These are phyloP conservation scores for Pycnomerus fuliginosus DNA, from an alignment of 2,888 invertebrate species.

Conservation along the genomic window DNA sequence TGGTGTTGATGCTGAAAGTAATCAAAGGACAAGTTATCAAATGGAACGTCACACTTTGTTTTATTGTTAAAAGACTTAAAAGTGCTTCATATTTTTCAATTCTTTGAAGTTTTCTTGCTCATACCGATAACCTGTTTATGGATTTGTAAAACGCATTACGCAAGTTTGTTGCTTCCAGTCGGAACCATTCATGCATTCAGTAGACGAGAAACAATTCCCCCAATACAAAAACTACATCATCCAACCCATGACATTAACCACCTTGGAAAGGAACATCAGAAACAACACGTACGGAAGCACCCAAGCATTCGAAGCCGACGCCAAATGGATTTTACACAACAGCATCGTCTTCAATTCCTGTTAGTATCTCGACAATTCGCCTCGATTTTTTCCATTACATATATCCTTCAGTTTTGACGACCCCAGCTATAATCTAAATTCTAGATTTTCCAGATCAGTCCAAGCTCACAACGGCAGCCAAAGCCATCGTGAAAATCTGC, in stretches of 20 bases:
- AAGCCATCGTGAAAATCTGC: conserved; percentile 78
- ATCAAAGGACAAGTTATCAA: no score
- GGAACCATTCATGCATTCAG: conserved; percentile 76
- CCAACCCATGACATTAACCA: conserved; percentile 82
- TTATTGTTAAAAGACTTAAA: no score
- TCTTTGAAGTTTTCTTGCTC: no score
- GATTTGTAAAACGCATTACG: no score
- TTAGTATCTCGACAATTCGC: no score
- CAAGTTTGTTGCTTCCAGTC: conserved; percentile 58
- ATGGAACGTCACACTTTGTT: no score
- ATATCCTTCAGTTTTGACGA: no score
- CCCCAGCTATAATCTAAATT: conserved; percentile 17
- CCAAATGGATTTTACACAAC: conserved; percentile 93
- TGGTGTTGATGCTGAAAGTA: no score
- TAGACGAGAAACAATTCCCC: conserved; percentile 68
- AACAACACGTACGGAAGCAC: conserved; percentile 79
- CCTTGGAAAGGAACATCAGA: conserved; percentile 74
- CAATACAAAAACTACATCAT: conserved; percentile 81
- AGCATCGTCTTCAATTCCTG: conserved; percentile 87
- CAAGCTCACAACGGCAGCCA: conserved; percentile 75
- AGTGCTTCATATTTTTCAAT: no score
- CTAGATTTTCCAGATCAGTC: conserved; percentile 62
- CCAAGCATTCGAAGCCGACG: conserved; percentile 85
- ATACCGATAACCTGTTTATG: no score
- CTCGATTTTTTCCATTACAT: no score